Conservation (phyloP, 2,888 invertebrate species). For the Terebella lapidaria region DNA sequence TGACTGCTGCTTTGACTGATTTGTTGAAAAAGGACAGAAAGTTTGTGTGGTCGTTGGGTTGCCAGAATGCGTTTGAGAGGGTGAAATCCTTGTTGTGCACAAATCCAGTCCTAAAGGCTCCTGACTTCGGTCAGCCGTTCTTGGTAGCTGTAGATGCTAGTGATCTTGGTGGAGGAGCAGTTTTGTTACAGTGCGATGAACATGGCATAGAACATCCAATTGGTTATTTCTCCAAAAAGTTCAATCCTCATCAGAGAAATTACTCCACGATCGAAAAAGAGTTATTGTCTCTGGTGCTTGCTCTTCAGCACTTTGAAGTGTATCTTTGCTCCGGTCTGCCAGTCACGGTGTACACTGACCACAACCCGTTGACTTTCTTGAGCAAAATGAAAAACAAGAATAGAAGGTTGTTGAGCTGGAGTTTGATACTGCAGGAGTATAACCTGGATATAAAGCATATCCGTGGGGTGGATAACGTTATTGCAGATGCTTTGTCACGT, state of each 20-base stretch:
- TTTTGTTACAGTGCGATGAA: background rate
- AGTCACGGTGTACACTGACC: background rate
- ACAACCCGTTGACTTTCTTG: constrained; percentile 1
- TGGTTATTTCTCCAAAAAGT: constrained; percentile 7
- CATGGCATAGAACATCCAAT: constrained; percentile 1
- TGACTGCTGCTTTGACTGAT: background rate
- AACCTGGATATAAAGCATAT: background rate
- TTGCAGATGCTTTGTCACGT: constrained; percentile 5
- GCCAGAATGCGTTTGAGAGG: background rate
- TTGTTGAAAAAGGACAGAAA: too few species aligned
- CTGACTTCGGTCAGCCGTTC: background rate
- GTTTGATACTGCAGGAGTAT: background rate
- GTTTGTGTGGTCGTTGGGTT: too few species aligned
- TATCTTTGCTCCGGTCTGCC: constrained; percentile 6
- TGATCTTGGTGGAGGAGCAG: background rate
- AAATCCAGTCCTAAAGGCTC: background rate
- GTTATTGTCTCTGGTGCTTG: constrained; percentile 5
- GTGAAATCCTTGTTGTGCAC: background rate
- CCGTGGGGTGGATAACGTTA: background rate
- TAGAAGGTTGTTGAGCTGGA: background rate
- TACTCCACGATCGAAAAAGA: constrained; percentile 16
- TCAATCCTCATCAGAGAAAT: too few species aligned
- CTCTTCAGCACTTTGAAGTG: constrained; percentile 14
- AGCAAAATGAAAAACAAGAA: constrained; percentile 6
- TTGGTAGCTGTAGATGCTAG: constrained; percentile 1